Percentiles rank a stretch among this genome's conserved stretches.
phyloP scores from a whole-genome alignment of 2,113 vertebrate genomes.

The Galemys pyrenaicus region DNA sequence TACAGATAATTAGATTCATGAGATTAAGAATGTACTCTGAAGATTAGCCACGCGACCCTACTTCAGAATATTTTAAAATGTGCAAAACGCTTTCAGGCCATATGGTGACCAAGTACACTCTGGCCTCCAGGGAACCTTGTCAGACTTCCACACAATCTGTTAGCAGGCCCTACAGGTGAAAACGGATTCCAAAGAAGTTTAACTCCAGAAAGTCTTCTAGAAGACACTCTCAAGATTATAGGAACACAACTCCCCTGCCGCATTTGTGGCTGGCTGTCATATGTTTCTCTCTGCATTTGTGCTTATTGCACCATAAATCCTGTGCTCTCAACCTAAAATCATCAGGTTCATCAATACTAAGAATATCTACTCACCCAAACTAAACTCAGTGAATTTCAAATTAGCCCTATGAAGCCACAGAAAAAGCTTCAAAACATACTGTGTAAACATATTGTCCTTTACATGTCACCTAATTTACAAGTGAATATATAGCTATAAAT shows the following conservation, averaged over 20 bases:
- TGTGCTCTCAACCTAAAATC: background rate
- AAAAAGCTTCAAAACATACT: background rate
- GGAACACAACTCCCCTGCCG: conserved; percentile 50
- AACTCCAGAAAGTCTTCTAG: conserved; percentile 76
- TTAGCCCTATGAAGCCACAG: background rate
- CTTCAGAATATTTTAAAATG: conserved; percentile 79
- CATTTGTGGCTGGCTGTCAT: conserved; percentile 53
- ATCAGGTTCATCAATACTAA: background rate
- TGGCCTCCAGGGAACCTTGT: conserved; percentile 84
- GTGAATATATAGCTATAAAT: background rate
- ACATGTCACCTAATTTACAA: background rate
- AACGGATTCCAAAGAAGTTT: conserved; percentile 84
- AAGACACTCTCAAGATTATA: conserved; percentile 78
- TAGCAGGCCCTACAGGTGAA: conserved; percentile 84
- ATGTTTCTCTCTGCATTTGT: conserved; percentile 25
- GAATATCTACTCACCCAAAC: background rate
- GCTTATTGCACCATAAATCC: background rate
- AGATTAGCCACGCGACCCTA: conserved; percentile 76
- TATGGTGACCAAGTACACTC: conserved; percentile 82
- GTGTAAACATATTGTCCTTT: background rate
- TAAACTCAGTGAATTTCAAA: background rate
- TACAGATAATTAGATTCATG: conserved; percentile 84
- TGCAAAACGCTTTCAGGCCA: conserved; percentile 81
- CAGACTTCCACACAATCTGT: conserved; percentile 87
- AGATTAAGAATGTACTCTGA: conserved; percentile 82